A percentile compares a stretch with the other conserved stretches of the same genome.
These are phyloP conservation scores for Therioaphis trifolii DNA, from an alignment of 2,888 invertebrate species.

Conservation along the genomic window DNA sequence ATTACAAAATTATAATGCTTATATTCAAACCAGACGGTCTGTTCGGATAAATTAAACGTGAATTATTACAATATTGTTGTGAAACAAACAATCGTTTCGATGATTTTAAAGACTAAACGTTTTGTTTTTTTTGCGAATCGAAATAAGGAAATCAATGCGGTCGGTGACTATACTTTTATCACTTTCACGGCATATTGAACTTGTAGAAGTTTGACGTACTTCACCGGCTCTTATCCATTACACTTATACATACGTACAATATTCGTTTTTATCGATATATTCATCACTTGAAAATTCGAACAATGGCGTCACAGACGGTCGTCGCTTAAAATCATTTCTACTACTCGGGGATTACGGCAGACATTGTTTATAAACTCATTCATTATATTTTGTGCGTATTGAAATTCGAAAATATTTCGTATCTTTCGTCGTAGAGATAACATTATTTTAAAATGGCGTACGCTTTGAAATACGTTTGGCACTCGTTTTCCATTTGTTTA, in stretches of 20 bases:
- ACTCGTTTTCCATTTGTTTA: neutral
- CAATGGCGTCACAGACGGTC: neutral
- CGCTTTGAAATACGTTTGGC: neutral
- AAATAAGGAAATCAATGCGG: no score
- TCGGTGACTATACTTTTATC: neutral
- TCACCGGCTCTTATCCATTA: neutral
- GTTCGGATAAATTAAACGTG: no score
- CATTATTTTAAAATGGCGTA: neutral
- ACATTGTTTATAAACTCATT: conserved; percentile 5
- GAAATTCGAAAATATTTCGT: neutral
- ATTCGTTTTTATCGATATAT: neutral
- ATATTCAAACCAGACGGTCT: conserved; percentile 5
- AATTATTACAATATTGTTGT: no score
- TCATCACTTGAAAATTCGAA: neutral
- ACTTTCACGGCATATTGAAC: neutral
- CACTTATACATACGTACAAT: neutral
- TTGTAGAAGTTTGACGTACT: neutral
- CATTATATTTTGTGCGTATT: neutral
- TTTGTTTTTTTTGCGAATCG: no score
- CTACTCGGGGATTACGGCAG: neutral
- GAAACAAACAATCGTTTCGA: no score
- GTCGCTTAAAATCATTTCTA: neutral
- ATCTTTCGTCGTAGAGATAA: neutral
- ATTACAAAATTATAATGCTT: neutral
- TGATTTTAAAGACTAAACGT: no score